Evolutionary conservation across 2,888 invertebrate species (phyloP), one percentile per base, ranked within the genome.

Genomic region (Rhingia campestris): DNA sequence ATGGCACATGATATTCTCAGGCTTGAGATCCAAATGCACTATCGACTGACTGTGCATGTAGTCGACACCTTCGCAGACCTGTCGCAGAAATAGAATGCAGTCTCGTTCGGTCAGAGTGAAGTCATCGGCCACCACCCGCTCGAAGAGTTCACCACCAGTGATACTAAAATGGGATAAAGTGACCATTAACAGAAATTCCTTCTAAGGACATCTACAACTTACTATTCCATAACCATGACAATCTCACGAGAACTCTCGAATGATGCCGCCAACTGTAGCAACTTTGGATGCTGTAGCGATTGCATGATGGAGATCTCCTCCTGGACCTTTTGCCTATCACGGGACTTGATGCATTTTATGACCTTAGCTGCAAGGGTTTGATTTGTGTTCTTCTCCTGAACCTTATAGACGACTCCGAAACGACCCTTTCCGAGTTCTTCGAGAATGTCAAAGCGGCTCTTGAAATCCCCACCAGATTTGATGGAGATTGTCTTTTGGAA

Each of bases 1-100:
- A 66, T 96, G 94, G 91, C 98, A 98, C 93, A 99, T 95, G 67
- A 99, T 97, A 90, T 99, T 99, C 91, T 98, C 98, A 0, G 98
- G 98, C 94, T 98, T 98, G 80, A 98, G 92, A 91, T 98, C 98
- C 86, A 98, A 92, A 91, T 98, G 98, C 49, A 97, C 95, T 77
- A 98, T 94, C 86, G 94, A 94, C 88, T 95, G 94, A 30, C 93
- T 92, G 90, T 98, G 98, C 94, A 99, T 96, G 89, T 97, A 98
- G 63, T 94, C 93, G 4, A 98, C 95, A 2, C 97, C 98, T 88
- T 97, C 96, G 91, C 97, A 97, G 59, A 98, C 97, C 91, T 98
- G 98, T 49, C 95, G 93, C 92, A 97, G 94, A 90, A 98, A 98
- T 79, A 96, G 93, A 76, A 97, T 94, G 88, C 95, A 95, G 90